Evolutionary conservation across 2,113 vertebrate genomes (phyloP).

Genomic region (Trachemys scripta): DNA sequence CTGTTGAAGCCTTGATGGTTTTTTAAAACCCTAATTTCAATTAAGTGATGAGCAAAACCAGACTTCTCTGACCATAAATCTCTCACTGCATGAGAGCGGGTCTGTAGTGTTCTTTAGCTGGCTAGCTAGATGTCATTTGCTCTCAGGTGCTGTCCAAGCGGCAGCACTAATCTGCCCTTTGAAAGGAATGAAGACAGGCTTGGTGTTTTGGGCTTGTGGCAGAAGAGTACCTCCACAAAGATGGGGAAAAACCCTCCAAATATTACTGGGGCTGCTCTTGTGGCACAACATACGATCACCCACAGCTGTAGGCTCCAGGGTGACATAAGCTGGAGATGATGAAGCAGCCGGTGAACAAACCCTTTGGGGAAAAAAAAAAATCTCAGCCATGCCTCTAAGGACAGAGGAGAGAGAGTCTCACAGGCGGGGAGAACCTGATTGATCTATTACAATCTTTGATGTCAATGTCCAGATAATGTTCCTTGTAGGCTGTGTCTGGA

Average conservation of each 20-base stretch:
- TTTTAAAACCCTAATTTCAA: not conserved
- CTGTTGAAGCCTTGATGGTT: not conserved
- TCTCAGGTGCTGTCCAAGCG: not conserved
- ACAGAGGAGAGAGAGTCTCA: not conserved
- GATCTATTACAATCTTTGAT: accelerated
- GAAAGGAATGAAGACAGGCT: not conserved
- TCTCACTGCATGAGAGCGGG: not conserved
- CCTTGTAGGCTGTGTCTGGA: not conserved
- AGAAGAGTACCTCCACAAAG: not conserved
- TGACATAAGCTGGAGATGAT: not conserved
- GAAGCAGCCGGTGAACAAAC: accelerated
- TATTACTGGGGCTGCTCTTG: accelerated
- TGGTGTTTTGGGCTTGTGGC: not conserved
- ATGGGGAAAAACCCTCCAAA: not conserved
- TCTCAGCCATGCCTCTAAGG: accelerated
- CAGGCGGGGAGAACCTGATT: not conserved
- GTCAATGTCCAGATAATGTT: accelerated
- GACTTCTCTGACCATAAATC: not conserved
- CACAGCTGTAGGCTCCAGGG: not conserved
- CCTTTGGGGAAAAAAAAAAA: not conserved
- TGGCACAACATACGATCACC: accelerated
- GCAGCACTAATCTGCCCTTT: not conserved
- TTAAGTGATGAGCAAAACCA: not conserved
- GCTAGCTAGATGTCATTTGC: accelerated
- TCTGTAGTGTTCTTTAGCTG: not conserved